phyloP scores from a whole-genome alignment of 2,113 vertebrate species.

The Zosterops lateralis region DNA sequence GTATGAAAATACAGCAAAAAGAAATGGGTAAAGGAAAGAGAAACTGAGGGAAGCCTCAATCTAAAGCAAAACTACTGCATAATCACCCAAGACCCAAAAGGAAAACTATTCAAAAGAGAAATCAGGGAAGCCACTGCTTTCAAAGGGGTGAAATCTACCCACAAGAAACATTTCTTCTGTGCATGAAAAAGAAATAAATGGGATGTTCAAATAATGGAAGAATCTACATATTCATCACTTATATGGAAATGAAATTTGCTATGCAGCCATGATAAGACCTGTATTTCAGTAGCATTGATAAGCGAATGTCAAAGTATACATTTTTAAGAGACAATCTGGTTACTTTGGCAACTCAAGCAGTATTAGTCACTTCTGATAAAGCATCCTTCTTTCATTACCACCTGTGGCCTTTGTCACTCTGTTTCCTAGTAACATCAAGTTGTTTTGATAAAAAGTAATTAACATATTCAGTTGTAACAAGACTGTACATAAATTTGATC shows the following conservation, averaged over 20 bases:
- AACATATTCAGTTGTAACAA: conserved; percentile 56
- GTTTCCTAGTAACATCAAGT: conserved; percentile 60
- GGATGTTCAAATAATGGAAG: conserved; percentile 35
- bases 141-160: neutral
- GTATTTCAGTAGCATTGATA: conserved; percentile 67
- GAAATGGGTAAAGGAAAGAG: neutral
- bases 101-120: neutral
- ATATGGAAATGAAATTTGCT: conserved; percentile 67
- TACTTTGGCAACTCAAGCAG: conserved; percentile 65
- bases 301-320: conserved; percentile 66
- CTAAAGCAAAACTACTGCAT: neutral
- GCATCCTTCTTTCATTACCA: conserved; percentile 47
- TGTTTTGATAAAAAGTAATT: conserved; percentile 68
- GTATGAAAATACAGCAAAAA: neutral
- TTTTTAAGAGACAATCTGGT: conserved; percentile 69
- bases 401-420: conserved; percentile 67
- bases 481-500: conserved; percentile 43
- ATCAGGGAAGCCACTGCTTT: neutral
- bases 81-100: neutral
- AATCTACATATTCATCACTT: conserved; percentile 68
- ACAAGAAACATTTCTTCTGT: neutral
- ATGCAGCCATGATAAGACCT: conserved; percentile 60
- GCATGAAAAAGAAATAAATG: conserved; percentile 50
- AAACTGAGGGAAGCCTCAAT: neutral
- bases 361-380: conserved; percentile 66